Base-by-base conservation (phyloP, 1,140 invertebrate genomes). In the Eurosta solidaginis region DNA sequence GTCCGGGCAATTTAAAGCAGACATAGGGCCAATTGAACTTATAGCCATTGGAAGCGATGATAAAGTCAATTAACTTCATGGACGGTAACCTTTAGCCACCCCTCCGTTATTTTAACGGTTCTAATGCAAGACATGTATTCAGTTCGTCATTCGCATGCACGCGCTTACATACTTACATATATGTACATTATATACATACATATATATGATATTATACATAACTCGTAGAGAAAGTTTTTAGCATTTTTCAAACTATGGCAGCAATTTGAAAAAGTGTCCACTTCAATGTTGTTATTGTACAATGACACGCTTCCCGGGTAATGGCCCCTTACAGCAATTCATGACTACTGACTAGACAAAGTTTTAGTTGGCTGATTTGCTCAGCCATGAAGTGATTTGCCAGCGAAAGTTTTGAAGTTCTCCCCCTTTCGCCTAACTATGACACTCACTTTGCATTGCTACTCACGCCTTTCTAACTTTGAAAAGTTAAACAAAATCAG, bases 341-440 rank as follows among this genome's bases (percentile, higher is more conserved):
- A 68, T 33, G 59, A 40, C 59, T 42, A 68, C n/a, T n/a, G 59
- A 17, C 33, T 42, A 68, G 59, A 68, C 59, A 68, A 68, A 68
- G 59, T 68, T 68, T 68, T 68, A 68, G 59, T 68, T 42, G 59
- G 59, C 59, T 68, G 59, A 68, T 68, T 68, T 68, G 59, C 27
- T 9, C 59, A 36, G 59, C 59, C 33, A 68, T 68, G 33, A 40
- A 68, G 59, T 68, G 59, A 68, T 68, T 68, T 42, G 59, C 59
- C 40, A 68, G 59, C 33, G 59, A 68, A 68, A 68, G 59, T 68
- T 68, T 47, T 68, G 20, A 6, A 7, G 10, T 17, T 10, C 59
- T 0, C 59, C 29, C 17, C n/a, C 12, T 10, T 17, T 6, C 45
- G 45, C 45, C 3, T 3, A 10, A 47, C 7, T 17, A 1, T 14